Evolutionary conservation across 1,140 invertebrate species (phyloP).

Genomic region (Cyclina sinensis): DNA sequence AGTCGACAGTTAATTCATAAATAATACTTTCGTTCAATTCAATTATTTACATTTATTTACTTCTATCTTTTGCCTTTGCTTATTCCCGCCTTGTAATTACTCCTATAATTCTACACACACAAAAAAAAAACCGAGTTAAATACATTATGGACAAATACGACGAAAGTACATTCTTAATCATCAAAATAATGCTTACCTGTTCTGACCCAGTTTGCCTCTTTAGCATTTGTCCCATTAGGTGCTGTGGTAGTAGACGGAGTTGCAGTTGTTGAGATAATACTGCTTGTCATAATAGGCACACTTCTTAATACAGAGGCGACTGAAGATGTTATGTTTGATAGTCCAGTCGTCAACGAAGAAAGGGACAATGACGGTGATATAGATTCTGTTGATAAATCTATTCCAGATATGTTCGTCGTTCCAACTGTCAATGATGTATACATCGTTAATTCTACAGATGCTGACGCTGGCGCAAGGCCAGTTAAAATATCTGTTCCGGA

Average conservation of each 20-base stretch:
- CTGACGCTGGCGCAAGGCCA: too few species aligned
- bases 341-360: background rate
- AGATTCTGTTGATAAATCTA: background rate
- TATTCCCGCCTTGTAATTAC: too few species aligned
- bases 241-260: constrained; percentile 1
- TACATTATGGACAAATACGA: background rate
- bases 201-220: constrained; percentile 38
- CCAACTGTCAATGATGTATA: background rate
- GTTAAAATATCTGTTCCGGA: background rate
- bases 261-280: background rate
- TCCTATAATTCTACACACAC: background rate
- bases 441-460: background rate
- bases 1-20: background rate
- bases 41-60: too few species aligned
- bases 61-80: too few species aligned
- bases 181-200: constrained; percentile 25
- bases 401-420: too few species aligned
- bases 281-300: background rate
- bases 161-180: background rate
- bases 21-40: background rate
- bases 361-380: background rate
- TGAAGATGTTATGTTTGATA: background rate
- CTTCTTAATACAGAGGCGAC: background rate
- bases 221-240: constrained; percentile 33
- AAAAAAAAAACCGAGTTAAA: background rate